phyloP scores from a whole-genome alignment of 2,888 invertebrate species.

The Tenthredo scrophulariae region DNA sequence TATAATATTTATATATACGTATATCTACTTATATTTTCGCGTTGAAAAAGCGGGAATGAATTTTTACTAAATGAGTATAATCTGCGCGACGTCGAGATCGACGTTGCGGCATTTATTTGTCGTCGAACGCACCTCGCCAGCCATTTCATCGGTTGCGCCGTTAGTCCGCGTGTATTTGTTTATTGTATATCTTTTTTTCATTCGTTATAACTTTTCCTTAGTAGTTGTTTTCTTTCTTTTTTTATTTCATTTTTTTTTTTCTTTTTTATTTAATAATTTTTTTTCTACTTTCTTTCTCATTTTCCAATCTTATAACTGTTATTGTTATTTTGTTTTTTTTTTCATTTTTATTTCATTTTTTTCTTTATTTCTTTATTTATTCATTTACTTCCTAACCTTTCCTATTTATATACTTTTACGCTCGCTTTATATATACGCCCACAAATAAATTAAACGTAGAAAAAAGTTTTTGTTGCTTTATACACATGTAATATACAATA shows the following conservation, averaged over 20 bases:
- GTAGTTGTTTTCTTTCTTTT: background rate
- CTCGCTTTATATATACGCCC: slow-evolving; percentile 66
- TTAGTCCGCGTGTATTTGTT: slow-evolving; percentile 6
- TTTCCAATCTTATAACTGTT: background rate
- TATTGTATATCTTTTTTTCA: background rate
- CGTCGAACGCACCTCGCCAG: slow-evolving; percentile 17
- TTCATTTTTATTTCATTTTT: slow-evolving; percentile 35
- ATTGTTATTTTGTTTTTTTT: background rate
- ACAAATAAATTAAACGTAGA: slow-evolving; percentile 78
- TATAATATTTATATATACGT: background rate
- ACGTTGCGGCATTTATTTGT: background rate
- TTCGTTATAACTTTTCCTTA: background rate
- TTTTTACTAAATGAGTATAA: background rate
- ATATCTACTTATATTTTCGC: background rate
- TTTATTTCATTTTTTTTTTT: background rate
- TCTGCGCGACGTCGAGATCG: slow-evolving; percentile 21
- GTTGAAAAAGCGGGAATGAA: background rate
- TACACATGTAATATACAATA: slow-evolving; percentile 78
- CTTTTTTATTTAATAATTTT: slow-evolving; percentile 30
- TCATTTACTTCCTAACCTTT: slow-evolving; percentile 31
- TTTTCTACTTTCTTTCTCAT: background rate
- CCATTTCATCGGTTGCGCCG: slow-evolving; percentile 36
- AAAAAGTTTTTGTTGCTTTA: slow-evolving; percentile 74
- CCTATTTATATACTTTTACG: slow-evolving; percentile 46
- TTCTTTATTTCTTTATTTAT: slow-evolving; percentile 43